Base-by-base conservation (phyloP, 2,888 invertebrate species). In the Noctua comes region DNA sequence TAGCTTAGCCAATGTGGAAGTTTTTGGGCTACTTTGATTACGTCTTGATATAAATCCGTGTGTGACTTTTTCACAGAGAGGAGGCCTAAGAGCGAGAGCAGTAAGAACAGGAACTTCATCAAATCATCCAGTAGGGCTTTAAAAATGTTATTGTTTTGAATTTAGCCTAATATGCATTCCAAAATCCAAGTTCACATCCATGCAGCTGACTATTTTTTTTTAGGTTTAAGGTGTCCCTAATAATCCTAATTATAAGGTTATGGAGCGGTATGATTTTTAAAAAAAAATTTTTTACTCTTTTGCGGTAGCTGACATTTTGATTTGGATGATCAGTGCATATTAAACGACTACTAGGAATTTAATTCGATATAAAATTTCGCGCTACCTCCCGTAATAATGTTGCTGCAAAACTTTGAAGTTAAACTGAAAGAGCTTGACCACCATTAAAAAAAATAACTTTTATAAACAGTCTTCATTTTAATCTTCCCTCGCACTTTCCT, bases 381-480 rank as follows among this genome's bases (percentile, higher is more conserved):
- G 54, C 54, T 54, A 11, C 11, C 24, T 54, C 24, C 54, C 54
- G 54, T 54, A 10, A 54, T 24, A 10, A n/a, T n/a, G 54, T 83
- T 64, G 43, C 48, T 48, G 57, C 24, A 72, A 74, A 78, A 68
- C 51, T 69, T 57, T 31, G 3, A 40, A 74, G 21, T 59, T 65
- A 68, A 79, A 64, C 48, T 57, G 46, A 65, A 71, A 21, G 59
- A 69, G 57, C 54, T 72, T 68, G 73, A 79, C 73, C 70, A 77
- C 70, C n/a, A 66, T 46, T 54, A 48, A 16, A 54, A 75, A 83
- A 40, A 77, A 59, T 57, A 62, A 62, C 54, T 82, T 84, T 78
- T 76, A 54, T 72, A 86, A 70, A 76, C 54, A 36, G 64, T 68
- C 51, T 59, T 75, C 74, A 73, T 83, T 85, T 75, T 86, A 73